Percentiles rank a stretch among this genome's conserved stretches.
Conservation (phyloP, 2,113 vertebrate species). For the Myotis davidii region DNA sequence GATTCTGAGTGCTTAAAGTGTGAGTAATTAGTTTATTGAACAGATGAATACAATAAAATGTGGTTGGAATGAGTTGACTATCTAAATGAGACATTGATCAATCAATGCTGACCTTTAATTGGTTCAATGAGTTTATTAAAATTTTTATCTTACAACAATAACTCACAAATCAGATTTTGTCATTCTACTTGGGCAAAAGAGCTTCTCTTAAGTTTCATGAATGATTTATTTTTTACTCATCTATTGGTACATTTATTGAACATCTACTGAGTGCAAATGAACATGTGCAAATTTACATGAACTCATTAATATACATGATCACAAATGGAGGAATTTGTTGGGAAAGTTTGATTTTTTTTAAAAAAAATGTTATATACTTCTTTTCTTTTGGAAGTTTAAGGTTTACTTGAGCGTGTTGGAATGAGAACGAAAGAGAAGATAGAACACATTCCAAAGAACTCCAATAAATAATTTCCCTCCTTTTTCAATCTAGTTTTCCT, state of each 20-base stretch:
- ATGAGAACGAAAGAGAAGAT: conserved; percentile 38
- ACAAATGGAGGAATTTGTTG: not conserved
- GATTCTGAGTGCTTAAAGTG: conserved; percentile 64
- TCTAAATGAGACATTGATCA: conserved; percentile 52
- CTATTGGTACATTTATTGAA: conserved; percentile 24
- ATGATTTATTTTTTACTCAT: conserved; percentile 57
- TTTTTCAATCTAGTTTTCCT: not conserved
- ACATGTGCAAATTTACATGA: not conserved
- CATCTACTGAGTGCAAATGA: not conserved
- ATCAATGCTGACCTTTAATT: conserved; percentile 66
- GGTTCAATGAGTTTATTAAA: conserved; percentile 42
- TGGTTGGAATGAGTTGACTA: conserved; percentile 69
- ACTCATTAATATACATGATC: not conserved
- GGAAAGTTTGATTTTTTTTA: not conserved
- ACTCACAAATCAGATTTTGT: conserved; percentile 44
- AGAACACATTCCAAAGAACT: conserved; percentile 38
- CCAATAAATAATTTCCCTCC: not conserved
- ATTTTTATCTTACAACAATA: not conserved
- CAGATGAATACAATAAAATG: conserved; percentile 44
- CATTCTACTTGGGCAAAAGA: conserved; percentile 54
- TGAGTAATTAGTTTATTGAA: conserved; percentile 58
- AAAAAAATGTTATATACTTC: not conserved
- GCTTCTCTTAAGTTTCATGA: conserved; percentile 66
- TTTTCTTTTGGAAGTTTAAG: conserved; percentile 61
- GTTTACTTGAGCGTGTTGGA: conserved; percentile 7